Evolutionary conservation across 2,113 vertebrate species (phyloP).

Genomic region (Caracal caracal): DNA sequence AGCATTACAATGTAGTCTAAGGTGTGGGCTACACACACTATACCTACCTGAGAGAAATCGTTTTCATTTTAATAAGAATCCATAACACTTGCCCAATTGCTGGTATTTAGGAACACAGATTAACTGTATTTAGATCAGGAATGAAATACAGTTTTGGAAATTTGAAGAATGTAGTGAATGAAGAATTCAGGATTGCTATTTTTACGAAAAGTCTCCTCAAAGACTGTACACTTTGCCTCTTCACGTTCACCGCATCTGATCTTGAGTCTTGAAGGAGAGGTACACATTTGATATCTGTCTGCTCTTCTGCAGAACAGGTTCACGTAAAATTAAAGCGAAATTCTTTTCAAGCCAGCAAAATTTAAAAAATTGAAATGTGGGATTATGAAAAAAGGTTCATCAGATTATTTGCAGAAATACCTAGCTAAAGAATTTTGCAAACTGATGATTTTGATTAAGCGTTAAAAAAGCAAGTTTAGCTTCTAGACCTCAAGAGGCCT

Average conservation of each 20-base stretch:
- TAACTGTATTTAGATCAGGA: neutral
- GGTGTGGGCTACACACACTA: neutral
- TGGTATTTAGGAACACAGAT: neutral
- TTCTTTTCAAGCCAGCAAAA: neutral
- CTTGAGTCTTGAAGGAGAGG: slow-evolving; percentile 3
- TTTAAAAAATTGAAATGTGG: neutral
- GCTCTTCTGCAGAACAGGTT: slow-evolving; percentile 11
- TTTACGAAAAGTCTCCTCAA: slow-evolving; percentile 31
- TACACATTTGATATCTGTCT: slow-evolving; percentile 5
- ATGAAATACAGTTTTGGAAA: slow-evolving; percentile 29
- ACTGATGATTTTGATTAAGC: slow-evolving; percentile 61
- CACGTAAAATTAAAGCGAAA: neutral
- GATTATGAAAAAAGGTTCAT: neutral
- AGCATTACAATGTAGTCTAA: neutral
- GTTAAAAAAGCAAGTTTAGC: slow-evolving; percentile 20
- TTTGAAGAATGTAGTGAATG: neutral
- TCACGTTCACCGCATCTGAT: neutral
- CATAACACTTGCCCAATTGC: neutral
- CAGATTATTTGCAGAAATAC: neutral
- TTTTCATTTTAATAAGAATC: slow-evolving; percentile 47
- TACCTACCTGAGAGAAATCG: neutral
- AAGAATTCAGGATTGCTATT: neutral
- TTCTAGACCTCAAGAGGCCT: slow-evolving; percentile 33
- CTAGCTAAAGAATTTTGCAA: neutral
- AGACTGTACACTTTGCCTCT: neutral